Evolutionary conservation across 1,140 invertebrate genomes (phyloP), one percentile per base, ranked within the genome.

Genomic region (Cyrtorhinus lividipennis): DNA sequence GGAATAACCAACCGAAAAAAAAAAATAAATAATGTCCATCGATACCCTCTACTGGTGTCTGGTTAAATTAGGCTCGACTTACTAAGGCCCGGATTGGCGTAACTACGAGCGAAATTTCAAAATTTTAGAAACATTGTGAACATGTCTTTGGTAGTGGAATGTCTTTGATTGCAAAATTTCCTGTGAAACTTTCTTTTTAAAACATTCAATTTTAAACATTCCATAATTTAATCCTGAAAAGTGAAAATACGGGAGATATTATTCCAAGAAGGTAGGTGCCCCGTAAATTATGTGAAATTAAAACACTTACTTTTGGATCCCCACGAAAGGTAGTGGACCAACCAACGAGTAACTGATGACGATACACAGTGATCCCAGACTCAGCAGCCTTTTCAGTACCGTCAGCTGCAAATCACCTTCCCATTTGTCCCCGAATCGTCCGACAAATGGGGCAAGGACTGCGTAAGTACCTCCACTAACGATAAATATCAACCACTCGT

Each of bases 401-500:
- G 72, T 22, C 5, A 38, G 30, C 30, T 38, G 5, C 15, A 8
- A 5, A 8, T 38, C 30, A 38, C 30, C 30, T 8, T 38, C 30
- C 20, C 62, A 63, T 20, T 59, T 68, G 60, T 77, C 76, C 65
- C 75, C 75, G 0, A 78, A 44, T 58, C 68, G 67, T 2, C 79
- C 79, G 66, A 78, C 77, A 8, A 79, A 60, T 0, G 80, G 79
- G 10, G 78, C 75, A 2, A 73, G 72, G 1, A 78, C 20, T 0
- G 78, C 78, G 66, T 81, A 81, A 25, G 76, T 74, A 3, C 72
- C 76, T 22, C 80, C 80, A 66, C 73, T 77, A 3, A 80, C 72
- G 2, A 81, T 70, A 66, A 81, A 81, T 67, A 78, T 73, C 3
- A 78, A 56, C 81, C 81, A 30, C 79, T 73, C 30, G 74, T 61